A percentile compares a stretch with the other conserved stretches of the same genome.
Evolutionary conservation across 2,113 vertebrate species (phyloP).

Genomic region (Hypanus sabinus): DNA sequence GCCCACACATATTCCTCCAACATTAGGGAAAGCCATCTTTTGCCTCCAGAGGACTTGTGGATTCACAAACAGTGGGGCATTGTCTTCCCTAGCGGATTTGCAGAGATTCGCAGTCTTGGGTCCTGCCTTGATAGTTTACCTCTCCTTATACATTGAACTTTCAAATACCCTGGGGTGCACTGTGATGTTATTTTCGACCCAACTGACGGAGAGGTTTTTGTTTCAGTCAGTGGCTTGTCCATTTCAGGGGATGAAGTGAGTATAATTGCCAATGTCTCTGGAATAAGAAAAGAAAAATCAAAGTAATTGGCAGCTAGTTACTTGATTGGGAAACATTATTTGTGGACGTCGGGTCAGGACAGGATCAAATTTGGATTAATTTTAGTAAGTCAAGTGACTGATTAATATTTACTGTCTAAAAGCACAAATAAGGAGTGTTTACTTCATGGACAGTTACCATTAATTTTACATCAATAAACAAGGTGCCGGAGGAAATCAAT

Average conservation of each 20-base stretch:
- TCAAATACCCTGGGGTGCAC: not conserved
- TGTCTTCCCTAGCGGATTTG: no score
- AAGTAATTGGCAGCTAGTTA: not conserved
- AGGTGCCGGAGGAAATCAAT: no score
- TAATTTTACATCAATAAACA: not conserved
- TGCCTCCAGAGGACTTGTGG: no score
- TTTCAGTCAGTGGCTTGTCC: not conserved
- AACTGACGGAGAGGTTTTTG: not conserved
- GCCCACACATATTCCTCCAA: no score
- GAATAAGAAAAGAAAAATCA: not conserved
- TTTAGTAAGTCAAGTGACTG: not conserved
- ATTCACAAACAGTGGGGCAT: no score
- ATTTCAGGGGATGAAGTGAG: not conserved
- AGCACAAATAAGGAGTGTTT: not conserved
- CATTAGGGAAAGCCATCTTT: no score
- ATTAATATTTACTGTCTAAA: not conserved
- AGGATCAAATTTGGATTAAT: not conserved
- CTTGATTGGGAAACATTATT: not conserved
- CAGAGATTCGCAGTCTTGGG: no score
- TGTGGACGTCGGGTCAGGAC: not conserved
- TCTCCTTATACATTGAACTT: not conserved
- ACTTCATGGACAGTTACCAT: not conserved
- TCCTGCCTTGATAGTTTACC: not conserved
- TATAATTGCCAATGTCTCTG: not conserved
- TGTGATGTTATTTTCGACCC: not conserved